phyloP scores from a whole-genome alignment of 2,113 vertebrate genomes.

The Heterochromis multidens region DNA sequence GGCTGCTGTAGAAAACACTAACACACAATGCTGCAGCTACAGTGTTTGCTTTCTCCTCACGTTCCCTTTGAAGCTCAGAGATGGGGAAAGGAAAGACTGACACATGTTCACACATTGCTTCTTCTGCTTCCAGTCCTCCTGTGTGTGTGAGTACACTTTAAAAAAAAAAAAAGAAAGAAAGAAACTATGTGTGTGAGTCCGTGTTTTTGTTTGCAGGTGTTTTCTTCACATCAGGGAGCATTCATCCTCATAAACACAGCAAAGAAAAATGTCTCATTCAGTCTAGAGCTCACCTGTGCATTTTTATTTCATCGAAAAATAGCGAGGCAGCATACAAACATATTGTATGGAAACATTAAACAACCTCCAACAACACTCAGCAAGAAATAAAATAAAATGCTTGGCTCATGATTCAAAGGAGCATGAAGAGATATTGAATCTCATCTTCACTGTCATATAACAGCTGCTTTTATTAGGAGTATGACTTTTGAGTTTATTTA shows the following conservation, averaged over 20 bases:
- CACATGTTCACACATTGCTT: constrained; percentile 9
- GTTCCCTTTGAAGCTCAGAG: constrained; percentile 20
- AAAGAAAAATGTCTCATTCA: background rate
- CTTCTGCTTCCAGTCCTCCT: background rate
- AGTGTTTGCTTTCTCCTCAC: constrained; percentile 30
- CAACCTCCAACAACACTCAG: background rate
- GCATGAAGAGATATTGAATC: background rate
- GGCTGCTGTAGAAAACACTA: background rate
- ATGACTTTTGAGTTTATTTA: background rate
- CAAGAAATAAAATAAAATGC: too few relatives aligned
- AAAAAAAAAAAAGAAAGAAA: too few relatives aligned
- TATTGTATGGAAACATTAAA: background rate
- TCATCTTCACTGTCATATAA: background rate
- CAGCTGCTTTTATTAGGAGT: background rate
- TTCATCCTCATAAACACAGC: background rate
- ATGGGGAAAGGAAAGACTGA: constrained; percentile 7
- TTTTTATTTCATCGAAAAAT: background rate
- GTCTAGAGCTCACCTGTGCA: background rate
- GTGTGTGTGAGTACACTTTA: background rate
- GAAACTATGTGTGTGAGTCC: background rate
- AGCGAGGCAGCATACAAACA: background rate
- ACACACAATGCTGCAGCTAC: background rate
- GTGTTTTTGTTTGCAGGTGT: background rate
- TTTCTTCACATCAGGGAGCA: background rate
- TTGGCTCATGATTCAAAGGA: too few relatives aligned